Conservation (phyloP, 30 jellyfish, hydroid and myxozoan species). For the Hydractinia echinata region DNA sequence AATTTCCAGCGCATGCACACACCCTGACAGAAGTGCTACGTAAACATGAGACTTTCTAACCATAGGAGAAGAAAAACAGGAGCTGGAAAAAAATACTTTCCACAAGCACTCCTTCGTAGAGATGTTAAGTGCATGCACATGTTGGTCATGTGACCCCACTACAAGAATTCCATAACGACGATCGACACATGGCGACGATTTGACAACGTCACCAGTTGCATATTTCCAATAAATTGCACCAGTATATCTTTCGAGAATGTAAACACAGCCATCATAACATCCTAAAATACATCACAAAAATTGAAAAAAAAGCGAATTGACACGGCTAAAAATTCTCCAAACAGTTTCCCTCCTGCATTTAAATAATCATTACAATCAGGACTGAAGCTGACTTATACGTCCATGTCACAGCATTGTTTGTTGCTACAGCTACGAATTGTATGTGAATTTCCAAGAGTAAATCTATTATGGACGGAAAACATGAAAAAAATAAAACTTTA, state of each 20-base stretch:
- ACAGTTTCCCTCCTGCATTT: neutral
- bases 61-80: slow-evolving; percentile 65
- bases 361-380: too few relatives aligned
- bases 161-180: slow-evolving; percentile 38
- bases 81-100: slow-evolving; percentile 47
- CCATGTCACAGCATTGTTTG: neutral
- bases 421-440: too few relatives aligned
- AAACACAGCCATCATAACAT: slow-evolving; percentile 62
- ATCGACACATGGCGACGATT: slow-evolving; percentile 48
- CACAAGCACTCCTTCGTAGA: slow-evolving; percentile 30
- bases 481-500: too few relatives aligned
- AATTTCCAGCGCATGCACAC: slow-evolving; percentile 13
- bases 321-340: neutral
- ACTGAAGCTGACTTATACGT: too few relatives aligned
- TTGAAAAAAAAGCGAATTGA: neutral
- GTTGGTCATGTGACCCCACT: slow-evolving; percentile 71
- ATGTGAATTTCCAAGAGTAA: too few relatives aligned
- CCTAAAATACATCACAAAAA: slow-evolving; percentile 43
- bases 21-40: slow-evolving; percentile 58
- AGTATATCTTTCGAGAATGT: slow-evolving; percentile 39
- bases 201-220: slow-evolving; percentile 63
- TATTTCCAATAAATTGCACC: slow-evolving; percentile 55
- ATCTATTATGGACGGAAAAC: too few relatives aligned
- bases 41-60: slow-evolving; percentile 25
- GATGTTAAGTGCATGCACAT: slow-evolving; percentile 49